phyloP scores from a whole-genome alignment of 2,888 invertebrate species.

The Philhelius pedissequus region DNA sequence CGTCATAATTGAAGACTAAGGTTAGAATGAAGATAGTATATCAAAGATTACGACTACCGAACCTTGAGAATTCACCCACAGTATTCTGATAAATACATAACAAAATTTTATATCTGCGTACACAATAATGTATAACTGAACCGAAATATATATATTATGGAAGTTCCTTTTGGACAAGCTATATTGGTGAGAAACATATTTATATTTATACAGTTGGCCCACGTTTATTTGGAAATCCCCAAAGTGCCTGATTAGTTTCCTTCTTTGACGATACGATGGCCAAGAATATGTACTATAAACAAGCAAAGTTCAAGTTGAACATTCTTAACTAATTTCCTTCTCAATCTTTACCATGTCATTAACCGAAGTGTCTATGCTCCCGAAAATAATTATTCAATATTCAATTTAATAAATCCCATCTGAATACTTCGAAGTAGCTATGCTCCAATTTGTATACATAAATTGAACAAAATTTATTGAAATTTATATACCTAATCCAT shows the following conservation, averaged over 20 bases:
- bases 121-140: too few relatives aligned
- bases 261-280: not conserved
- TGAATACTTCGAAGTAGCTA: not conserved
- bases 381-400: not conserved
- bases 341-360: not conserved
- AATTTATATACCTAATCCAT: slow-evolving; percentile 28
- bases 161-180: not conserved
- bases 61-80: too few relatives aligned
- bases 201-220: too few relatives aligned
- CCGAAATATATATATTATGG: not conserved
- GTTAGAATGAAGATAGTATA: not conserved
- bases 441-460: not conserved
- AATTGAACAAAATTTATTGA: not conserved
- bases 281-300: not conserved
- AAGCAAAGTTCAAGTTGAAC: not conserved
- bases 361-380: not conserved
- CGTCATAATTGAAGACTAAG: not conserved
- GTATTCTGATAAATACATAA: too few relatives aligned
- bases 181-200: not conserved
- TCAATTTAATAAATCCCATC: not conserved
- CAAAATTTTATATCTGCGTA: too few relatives aligned
- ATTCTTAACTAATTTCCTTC: not conserved
- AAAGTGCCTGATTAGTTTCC: not conserved
- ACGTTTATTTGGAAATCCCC: not conserved
- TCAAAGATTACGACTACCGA: too few relatives aligned